These are phyloP conservation scores for Austrofundulus limnaeus DNA, from an alignment of 2,113 vertebrate genomes.

Conservation along the genomic window DNA sequence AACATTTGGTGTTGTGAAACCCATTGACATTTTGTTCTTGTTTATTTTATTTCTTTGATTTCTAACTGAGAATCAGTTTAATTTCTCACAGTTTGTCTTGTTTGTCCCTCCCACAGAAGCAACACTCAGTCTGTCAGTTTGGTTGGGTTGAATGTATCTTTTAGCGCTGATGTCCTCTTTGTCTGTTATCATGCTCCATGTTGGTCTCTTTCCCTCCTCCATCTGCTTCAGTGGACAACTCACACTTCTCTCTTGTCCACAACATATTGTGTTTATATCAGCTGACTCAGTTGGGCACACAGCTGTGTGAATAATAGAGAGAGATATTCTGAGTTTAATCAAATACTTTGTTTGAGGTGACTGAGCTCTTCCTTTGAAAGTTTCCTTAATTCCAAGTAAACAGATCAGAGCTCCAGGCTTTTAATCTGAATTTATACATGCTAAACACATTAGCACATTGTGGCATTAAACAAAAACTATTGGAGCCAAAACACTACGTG, in stretches of 20 bases:
- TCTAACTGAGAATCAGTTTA: too few relatives aligned
- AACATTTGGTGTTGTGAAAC: not conserved
- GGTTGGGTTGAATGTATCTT: conserved; percentile 23
- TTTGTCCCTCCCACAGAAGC: too few relatives aligned
- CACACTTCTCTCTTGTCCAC: conserved; percentile 40
- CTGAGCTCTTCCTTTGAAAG: too few relatives aligned
- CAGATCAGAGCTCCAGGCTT: too few relatives aligned
- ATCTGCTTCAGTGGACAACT: conserved; percentile 48
- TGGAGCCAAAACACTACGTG: too few relatives aligned
- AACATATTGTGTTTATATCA: not conserved
- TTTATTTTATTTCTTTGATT: too few relatives aligned
- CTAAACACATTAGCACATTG: too few relatives aligned
- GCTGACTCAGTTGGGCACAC: not conserved
- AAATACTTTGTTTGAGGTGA: too few relatives aligned
- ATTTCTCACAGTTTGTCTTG: not conserved
- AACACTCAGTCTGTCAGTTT: conserved; percentile 1
- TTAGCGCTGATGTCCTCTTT: conserved; percentile 29
- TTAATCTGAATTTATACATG: too few relatives aligned
- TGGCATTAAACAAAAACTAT: too few relatives aligned
- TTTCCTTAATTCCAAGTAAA: too few relatives aligned
- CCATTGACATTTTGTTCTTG: too few relatives aligned
- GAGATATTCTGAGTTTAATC: not conserved
- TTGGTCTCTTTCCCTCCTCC: conserved; percentile 30
- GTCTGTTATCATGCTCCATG: conserved; percentile 32
- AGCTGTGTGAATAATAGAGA: not conserved